Conservation (phyloP, 2,113 vertebrate species). For the Ondatra zibethicus region DNA sequence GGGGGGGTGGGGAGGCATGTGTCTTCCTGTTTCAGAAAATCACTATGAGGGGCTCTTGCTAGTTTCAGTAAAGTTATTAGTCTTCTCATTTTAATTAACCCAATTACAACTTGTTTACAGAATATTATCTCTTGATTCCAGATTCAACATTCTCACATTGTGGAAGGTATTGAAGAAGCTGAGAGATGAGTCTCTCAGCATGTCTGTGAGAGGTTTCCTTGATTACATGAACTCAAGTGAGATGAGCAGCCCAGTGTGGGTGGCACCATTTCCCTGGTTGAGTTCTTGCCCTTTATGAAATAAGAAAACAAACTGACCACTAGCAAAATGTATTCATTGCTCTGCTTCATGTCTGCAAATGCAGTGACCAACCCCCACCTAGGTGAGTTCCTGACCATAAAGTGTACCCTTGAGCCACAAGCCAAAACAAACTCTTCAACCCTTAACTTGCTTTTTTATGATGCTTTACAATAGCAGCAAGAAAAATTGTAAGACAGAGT, state of each 20-base stretch:
- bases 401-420: neutral
- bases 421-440: neutral
- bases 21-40: no score
- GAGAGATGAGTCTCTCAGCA: neutral
- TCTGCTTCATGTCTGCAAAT: neutral
- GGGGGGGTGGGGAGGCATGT: no score
- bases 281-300: neutral
- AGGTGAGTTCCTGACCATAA: neutral
- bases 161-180: neutral
- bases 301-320: neutral
- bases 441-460: neutral
- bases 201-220: neutral
- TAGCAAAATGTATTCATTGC: neutral
- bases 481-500: neutral
- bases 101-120: neutral
- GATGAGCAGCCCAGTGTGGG: neutral
- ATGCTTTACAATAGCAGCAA: neutral
- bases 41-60: no score
- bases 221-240: neutral
- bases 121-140: no score
- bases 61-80: no score
- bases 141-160: neutral
- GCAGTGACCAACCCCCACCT: no score
- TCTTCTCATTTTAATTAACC: neutral
- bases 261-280: neutral